These are phyloP conservation scores for Drosophila borealis DNA, from an alignment of 2,888 invertebrate genomes.

Conservation along the genomic window DNA sequence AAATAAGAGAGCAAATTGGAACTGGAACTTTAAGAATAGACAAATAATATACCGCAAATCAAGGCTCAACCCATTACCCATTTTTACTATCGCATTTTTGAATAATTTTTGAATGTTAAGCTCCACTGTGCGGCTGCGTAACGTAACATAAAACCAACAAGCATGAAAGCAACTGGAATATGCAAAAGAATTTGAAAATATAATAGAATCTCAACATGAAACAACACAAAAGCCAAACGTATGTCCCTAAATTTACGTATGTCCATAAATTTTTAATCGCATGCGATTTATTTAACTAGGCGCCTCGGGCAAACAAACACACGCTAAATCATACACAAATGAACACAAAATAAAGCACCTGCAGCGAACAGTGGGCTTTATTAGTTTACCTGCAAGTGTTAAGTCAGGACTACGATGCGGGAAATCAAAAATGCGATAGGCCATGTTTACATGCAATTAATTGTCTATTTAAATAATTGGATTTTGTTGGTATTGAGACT, in stretches of 20 bases:
- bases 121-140: constrained; percentile 42
- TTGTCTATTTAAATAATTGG: not conserved
- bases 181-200: constrained; percentile 30
- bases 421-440: not conserved
- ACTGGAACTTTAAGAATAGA: not conserved
- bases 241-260: constrained; percentile 38
- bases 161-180: constrained; percentile 29
- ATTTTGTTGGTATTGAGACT: not conserved
- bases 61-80: not conserved
- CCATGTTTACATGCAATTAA: not conserved
- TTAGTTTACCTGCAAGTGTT: constrained; percentile 23
- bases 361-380: constrained; percentile 26
- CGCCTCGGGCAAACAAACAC: constrained; percentile 41
- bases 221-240: constrained; percentile 30
- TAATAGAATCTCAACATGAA: constrained; percentile 13
- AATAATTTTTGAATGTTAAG: not conserved
- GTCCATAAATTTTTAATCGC: constrained; percentile 72
- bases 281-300: constrained; percentile 72
- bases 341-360: constrained; percentile 15
- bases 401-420: not conserved
- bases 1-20: too few relatives aligned
- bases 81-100: not conserved
- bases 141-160: constrained; percentile 28
- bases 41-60: not conserved
- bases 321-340: constrained; percentile 7